phyloP scores from a whole-genome alignment of 2,113 vertebrate genomes.

The Phoxinus phoxinus region DNA sequence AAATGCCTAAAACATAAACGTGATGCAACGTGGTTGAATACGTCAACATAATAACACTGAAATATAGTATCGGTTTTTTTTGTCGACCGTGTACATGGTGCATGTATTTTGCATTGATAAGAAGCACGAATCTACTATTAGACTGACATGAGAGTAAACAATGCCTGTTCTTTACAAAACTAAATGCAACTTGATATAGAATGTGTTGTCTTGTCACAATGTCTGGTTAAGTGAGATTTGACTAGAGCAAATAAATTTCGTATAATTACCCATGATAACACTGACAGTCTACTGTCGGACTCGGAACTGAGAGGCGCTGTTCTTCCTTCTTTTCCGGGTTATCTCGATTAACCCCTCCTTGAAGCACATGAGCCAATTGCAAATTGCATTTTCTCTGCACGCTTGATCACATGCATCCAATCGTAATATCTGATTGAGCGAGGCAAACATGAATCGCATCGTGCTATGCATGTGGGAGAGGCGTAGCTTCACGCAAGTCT shows the following conservation, averaged over 20 bases:
- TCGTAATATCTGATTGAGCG: constrained; percentile 50
- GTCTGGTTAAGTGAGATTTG: background rate
- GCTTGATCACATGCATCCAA: constrained; percentile 62
- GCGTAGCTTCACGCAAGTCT: background rate
- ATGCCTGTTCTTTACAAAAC: background rate
- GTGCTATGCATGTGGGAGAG: background rate
- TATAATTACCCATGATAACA: constrained; percentile 74
- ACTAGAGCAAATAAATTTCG: background rate
- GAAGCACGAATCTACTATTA: background rate
- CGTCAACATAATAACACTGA: background rate
- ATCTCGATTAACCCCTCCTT: constrained; percentile 48
- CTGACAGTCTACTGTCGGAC: constrained; percentile 6
- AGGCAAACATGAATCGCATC: constrained; percentile 57
- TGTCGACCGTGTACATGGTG: background rate
- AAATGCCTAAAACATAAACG: background rate
- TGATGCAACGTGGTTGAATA: background rate
- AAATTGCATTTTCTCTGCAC: constrained; percentile 7
- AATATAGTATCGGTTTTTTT: background rate
- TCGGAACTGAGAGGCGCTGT: constrained; percentile 8
- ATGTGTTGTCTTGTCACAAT: background rate
- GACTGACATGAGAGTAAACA: background rate
- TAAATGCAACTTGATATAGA: background rate
- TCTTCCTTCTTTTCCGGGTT: constrained; percentile 70
- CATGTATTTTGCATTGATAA: background rate
- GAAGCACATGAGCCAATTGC: constrained; percentile 60